Base-by-base conservation (phyloP, 2,113 vertebrate species). In the Aramus guarauna region DNA sequence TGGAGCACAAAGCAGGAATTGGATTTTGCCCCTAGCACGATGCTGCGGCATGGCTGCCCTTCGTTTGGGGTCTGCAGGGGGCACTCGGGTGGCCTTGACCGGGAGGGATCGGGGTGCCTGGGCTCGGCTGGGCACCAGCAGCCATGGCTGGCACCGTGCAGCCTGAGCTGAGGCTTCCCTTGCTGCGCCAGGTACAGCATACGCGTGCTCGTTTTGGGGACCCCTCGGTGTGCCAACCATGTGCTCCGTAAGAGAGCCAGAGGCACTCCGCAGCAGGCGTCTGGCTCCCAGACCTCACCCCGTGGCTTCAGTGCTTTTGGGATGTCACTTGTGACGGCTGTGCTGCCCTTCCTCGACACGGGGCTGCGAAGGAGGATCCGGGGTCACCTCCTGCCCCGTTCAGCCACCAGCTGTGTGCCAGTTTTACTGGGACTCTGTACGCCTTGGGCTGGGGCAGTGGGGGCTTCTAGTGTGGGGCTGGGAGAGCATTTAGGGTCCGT, bases 71-170 rank as follows among this genome's bases (percentile, higher is more conserved):
- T 9, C 52, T 66, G 59, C 0, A 2, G 11, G 22, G 30, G 29
- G 3, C n/a, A 18, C 12, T 64, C 0, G 7, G 22, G 37, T 64
- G 62, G 30, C 62, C 48, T 39, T 3, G 5, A 26, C 22, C 2
- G 1, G 24, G 11, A 20, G 8, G 12, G n/a, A 20, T 3, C 0
- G 0, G 22, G 11, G 22, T 67, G 32, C 30, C 34, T 8, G 58
- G n/a, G 26, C 63, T 88, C 0, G 0, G n/a, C 47, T 0, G 0
- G 9, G 27, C n/a, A 15, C 17, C 1, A 0, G 36, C 63, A 29
- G 24, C 11, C 7, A 2, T 9, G 2, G 26, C 5, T 67, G 74
- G 56, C 34, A 15, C 6, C 16, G 41, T 7, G 16, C 37, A 50
- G 56, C 52, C 43, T 4, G 16, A 56, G 13, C 2, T 17, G 74